phyloP scores from a whole-genome alignment of 2,113 vertebrate genomes.

The Syngnathus scovelli region DNA sequence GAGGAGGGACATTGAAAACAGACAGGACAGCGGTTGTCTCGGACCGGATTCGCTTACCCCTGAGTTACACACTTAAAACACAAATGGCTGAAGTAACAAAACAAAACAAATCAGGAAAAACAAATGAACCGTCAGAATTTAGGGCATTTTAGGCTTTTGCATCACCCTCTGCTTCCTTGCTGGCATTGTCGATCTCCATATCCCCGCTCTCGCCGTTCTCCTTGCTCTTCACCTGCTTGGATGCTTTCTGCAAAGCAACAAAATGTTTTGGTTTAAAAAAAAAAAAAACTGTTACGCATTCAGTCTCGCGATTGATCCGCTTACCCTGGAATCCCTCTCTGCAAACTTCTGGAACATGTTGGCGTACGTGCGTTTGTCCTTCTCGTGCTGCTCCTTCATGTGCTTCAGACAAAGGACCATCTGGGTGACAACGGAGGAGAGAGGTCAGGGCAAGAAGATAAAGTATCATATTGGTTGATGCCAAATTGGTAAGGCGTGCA shows the following conservation, averaged over 20 bases:
- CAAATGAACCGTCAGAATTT: conserved; percentile 7
- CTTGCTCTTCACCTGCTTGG: conserved; percentile 38
- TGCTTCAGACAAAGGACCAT: conserved; percentile 81
- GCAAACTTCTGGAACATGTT: conserved; percentile 98
- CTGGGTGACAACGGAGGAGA: conserved; percentile 21
- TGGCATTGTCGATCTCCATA: conserved; percentile 66
- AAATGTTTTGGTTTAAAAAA: background rate
- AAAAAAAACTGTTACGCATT: background rate
- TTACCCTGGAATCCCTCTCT: conserved; percentile 85
- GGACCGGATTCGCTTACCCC: too few relatives aligned
- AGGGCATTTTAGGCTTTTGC: conserved; percentile 42
- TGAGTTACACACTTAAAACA: conserved; percentile 29
- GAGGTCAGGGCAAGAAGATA: background rate
- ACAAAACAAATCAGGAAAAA: conserved; percentile 26
- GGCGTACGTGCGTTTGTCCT: conserved; percentile 92
- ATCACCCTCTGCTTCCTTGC: conserved; percentile 46
- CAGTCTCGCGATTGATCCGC: conserved; percentile 6
- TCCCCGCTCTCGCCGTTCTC: conserved; percentile 17
- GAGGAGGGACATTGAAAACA: too few relatives aligned
- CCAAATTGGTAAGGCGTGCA: background rate
- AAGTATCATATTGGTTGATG: background rate
- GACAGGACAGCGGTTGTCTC: too few relatives aligned
- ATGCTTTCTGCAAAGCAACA: conserved; percentile 55
- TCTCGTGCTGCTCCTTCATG: conserved; percentile 86
- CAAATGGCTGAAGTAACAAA: conserved; percentile 62